Conservation (phyloP, 2,888 invertebrate genomes). For the Tanypteryx hageni region DNA sequence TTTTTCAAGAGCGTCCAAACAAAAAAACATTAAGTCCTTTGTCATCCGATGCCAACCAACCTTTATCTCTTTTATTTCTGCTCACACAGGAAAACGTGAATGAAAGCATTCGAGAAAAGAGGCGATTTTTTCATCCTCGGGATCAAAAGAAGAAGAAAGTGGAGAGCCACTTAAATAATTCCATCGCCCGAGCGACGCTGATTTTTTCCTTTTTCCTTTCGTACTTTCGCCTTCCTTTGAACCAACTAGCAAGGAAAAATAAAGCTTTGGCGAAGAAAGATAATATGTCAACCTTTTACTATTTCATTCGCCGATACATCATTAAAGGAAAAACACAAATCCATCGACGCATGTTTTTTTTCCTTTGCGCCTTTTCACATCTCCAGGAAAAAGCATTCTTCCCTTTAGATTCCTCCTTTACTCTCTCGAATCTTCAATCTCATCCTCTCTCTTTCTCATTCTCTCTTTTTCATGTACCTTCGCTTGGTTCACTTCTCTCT, state of each 20-base stretch:
- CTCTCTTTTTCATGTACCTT: neutral
- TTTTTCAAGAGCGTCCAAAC: conserved; percentile 11
- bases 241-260: neutral
- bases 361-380: neutral
- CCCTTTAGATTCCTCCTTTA: neutral
- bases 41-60: neutral
- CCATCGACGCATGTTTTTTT: neutral
- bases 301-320: conserved; percentile 13
- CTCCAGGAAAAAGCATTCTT: neutral
- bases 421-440: conserved; percentile 46
- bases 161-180: conserved; percentile 11
- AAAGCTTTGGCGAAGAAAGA: neutral
- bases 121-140: neutral
- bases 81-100: neutral
- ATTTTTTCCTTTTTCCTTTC: neutral
- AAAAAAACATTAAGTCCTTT: neutral
- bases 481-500: neutral
- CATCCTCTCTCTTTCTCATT: conserved; percentile 36
- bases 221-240: no score
- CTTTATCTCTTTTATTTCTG: neutral
- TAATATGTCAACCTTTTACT: neutral
- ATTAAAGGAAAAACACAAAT: neutral
- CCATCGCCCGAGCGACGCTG: neutral
- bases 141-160: conserved; percentile 4
- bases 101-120: conserved; percentile 4